These are phyloP conservation scores for Dolichomitus sp. DNA, from an alignment of 2,888 invertebrate species.

Conservation along the genomic window DNA sequence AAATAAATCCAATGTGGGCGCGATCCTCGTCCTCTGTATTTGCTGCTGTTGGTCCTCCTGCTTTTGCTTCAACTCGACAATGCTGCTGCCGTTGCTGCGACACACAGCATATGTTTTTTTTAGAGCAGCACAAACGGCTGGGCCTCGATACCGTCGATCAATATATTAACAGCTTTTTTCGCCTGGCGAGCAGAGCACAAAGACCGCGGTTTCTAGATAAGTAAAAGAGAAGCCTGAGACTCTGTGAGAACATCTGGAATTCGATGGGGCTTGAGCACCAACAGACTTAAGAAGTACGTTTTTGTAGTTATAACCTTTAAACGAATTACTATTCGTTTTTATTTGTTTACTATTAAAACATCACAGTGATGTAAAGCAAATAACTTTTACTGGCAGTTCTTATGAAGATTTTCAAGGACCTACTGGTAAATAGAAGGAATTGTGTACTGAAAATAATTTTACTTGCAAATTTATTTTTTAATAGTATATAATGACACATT, in stretches of 20 bases:
- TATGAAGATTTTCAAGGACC: background rate
- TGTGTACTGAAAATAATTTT: no score
- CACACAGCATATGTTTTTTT: constrained; percentile 42
- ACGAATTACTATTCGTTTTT: background rate
- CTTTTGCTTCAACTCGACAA: background rate
- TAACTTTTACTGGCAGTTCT: background rate
- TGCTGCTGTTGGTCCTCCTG: constrained; percentile 42
- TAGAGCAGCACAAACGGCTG: constrained; percentile 39
- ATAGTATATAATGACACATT: no score
- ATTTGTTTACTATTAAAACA: background rate
- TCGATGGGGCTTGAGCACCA: constrained; percentile 13
- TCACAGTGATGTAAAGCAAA: background rate
- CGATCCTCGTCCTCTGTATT: constrained; percentile 42
- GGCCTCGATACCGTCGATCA: constrained; percentile 67
- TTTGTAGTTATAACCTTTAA: background rate
- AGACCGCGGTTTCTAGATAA: constrained; percentile 59
- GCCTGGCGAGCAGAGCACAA: constrained; percentile 30
- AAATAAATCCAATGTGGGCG: constrained; percentile 74
- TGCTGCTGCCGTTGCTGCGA: constrained; percentile 47
- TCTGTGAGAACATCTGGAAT: constrained; percentile 38
- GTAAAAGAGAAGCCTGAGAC: constrained; percentile 41
- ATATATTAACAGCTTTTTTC: constrained; percentile 64
- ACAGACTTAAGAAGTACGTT: background rate
- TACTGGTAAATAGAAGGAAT: background rate
- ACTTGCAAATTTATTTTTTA: no score